A percentile compares a stretch with the other conserved stretches of the same genome.
Evolutionary conservation across 2,888 invertebrate genomes (phyloP).

Genomic region (Megamerina dolium): DNA sequence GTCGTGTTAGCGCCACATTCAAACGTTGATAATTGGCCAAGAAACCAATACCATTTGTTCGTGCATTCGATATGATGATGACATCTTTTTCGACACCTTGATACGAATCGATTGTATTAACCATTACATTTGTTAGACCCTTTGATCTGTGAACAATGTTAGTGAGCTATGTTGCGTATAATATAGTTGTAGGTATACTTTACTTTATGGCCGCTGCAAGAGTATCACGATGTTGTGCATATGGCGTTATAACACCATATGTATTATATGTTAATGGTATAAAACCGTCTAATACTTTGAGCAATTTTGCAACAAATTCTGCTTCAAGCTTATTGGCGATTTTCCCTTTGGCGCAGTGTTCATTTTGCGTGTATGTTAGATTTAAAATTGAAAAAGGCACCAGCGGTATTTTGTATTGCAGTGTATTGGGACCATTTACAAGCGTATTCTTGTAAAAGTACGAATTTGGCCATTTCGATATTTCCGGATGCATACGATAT

Average conservation of each 20-base stretch:
- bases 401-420: slow-evolving; percentile 37
- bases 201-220: slow-evolving; percentile 30
- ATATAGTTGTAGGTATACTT: no score
- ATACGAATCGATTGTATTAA: slow-evolving; percentile 75
- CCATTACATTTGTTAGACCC: slow-evolving; percentile 23
- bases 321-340: slow-evolving; percentile 59
- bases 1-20: slow-evolving; percentile 83
- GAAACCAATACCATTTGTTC: slow-evolving; percentile 71
- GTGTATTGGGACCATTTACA: slow-evolving; percentile 27
- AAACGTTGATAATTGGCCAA: slow-evolving; percentile 69
- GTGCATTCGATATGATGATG: slow-evolving; percentile 77
- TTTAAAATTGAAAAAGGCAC: slow-evolving; percentile 59
- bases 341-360: slow-evolving; percentile 31
- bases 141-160: not conserved
- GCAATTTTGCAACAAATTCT: slow-evolving; percentile 54
- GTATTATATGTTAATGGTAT: slow-evolving; percentile 37
- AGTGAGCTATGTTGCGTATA: no score
- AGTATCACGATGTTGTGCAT: slow-evolving; percentile 55
- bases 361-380: slow-evolving; percentile 50
- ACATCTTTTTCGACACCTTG: slow-evolving; percentile 86
- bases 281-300: slow-evolving; percentile 47
- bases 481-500: slow-evolving; percentile 81
- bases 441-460: slow-evolving; percentile 45
- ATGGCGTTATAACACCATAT: slow-evolving; percentile 68
- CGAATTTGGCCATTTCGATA: slow-evolving; percentile 70